These are phyloP conservation scores for Mus caroli DNA, from an alignment of 2,797 vertebrate species.

Conservation along the genomic window DNA sequence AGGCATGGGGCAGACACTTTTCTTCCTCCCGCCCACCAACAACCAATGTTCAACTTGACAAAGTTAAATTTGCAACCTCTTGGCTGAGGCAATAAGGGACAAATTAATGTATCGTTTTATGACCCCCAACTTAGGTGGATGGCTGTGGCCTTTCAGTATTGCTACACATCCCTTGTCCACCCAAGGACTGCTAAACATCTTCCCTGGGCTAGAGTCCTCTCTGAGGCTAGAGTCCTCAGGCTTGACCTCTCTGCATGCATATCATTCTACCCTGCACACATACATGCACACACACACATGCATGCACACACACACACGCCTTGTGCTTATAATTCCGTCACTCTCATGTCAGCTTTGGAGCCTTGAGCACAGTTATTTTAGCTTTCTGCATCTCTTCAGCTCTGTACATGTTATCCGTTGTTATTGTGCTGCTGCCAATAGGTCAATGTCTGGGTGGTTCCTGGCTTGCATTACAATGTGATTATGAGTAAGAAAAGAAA, in stretches of 20 bases:
- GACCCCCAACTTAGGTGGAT: background rate
- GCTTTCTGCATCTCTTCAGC: background rate
- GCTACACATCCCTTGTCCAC: background rate
- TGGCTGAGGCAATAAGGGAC: background rate
- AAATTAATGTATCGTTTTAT: background rate
- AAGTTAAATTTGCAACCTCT: background rate
- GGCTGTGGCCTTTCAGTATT: background rate
- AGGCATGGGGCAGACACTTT: background rate
- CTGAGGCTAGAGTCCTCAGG: background rate
- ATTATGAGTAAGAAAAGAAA: constrained; percentile 28
- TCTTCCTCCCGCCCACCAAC: background rate
- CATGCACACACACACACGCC: no score
- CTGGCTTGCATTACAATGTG: background rate
- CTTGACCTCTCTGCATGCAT: background rate
- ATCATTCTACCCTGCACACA: background rate
- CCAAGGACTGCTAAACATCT: background rate
- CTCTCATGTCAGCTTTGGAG: background rate
- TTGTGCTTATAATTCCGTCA: background rate
- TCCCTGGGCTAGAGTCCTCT: background rate
- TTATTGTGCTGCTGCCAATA: background rate
- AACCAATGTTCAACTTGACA: background rate
- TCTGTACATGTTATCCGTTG: background rate
- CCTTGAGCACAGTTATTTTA: background rate
- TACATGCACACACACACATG: no score
- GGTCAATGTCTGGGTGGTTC: background rate